Conservation (phyloP, 2,113 vertebrate species). For the Tragelaphus scriptus region DNA sequence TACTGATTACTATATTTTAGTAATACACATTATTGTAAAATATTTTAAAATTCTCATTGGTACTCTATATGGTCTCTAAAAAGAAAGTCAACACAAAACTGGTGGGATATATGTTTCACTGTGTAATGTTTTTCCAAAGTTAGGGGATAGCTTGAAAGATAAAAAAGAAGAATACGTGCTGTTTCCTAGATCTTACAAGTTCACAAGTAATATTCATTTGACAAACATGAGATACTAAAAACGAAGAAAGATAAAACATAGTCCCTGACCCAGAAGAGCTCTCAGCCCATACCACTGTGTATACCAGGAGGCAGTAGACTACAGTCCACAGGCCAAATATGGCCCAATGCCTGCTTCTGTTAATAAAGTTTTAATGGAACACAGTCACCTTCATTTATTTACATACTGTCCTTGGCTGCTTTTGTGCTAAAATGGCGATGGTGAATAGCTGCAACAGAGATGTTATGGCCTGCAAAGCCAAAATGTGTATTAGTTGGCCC, state of each 20-base stretch:
- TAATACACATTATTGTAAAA: background rate
- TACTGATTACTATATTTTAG: background rate
- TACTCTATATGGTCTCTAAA: background rate
- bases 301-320: background rate
- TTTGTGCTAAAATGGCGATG: background rate
- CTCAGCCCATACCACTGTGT: background rate
- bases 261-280: background rate
- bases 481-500: background rate
- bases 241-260: background rate
- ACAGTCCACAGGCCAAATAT: background rate
- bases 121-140: background rate
- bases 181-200: background rate
- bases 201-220: background rate
- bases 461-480: background rate
- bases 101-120: background rate
- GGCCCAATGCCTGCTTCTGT: background rate
- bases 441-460: background rate
- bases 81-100: background rate
- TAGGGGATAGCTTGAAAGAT: background rate
- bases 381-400: background rate
- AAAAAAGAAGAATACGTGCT: background rate
- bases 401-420: background rate
- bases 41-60: background rate
- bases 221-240: background rate
- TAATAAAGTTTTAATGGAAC: background rate